Evolutionary conservation across 2,797 vertebrate species (phyloP), one percentile per base, ranked within the genome.

Genomic region (Hemibagrus guttatus): DNA sequence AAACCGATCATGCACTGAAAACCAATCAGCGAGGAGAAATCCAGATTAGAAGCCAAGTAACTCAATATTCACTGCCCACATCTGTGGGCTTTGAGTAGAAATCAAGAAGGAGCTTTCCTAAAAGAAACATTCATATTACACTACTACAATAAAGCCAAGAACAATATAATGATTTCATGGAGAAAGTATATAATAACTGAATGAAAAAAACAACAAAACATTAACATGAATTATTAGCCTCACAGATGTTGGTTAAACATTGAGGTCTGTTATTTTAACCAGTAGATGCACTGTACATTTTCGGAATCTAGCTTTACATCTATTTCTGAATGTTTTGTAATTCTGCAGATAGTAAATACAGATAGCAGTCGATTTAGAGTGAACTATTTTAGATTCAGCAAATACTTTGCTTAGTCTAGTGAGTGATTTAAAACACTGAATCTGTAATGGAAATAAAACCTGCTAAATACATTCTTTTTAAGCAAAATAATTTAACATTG

Each of bases 121-220:
- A 26, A 26, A 69, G 35, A 23, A 61, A 72, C 56, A 56, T 66
- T 23, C 66, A 46, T 56, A 49, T 49, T 46, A 59, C 39, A 72
- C 42, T 4, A 69, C 31, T 71, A 28, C 63, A 72, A 21, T 7
- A 23, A 21, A 66, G 71, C 42, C 61, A 78, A 31, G 35, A 84
- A 82, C 13, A 85, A 39, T 74, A 75, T 12, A 59, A 88, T 85
- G 46, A 88, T 64, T 85, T 86, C 39, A 86, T 14, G 0, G 0
- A 52, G 35, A 80, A 81, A 82, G 26, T 84, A 90, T 89, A 64
- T 23, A 76, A 74, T 59, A 56, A 39, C 16, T 46, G 42, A 68
- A 81, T 49, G 2, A 61, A 63, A 81, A n/a, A 16, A n/a, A 64
- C 1, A 76, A 26, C 28, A 56, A 4, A 35, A 21, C 49, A 35